Conservation (phyloP, 2,113 vertebrate genomes). For the Mugil cephalus region DNA sequence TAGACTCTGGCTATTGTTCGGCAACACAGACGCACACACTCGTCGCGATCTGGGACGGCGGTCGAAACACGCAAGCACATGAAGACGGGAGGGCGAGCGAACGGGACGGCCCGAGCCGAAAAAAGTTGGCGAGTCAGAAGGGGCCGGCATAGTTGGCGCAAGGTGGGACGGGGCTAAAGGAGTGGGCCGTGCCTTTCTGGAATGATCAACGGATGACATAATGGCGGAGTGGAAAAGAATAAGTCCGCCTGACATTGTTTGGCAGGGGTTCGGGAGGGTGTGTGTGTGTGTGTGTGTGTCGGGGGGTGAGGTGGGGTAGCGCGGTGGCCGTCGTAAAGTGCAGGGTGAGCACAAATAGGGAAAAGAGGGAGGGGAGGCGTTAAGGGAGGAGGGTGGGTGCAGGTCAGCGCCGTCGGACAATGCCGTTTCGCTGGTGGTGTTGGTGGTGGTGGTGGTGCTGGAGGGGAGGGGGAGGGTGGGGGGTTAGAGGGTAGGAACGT, state of each 20-base stretch:
- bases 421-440: slow-evolving; percentile 73
- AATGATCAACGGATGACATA: slow-evolving; percentile 93
- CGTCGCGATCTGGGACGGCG: slow-evolving; percentile 48
- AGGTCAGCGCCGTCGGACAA: slow-evolving; percentile 80
- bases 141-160: slow-evolving; percentile 7
- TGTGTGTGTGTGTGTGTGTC: no score
- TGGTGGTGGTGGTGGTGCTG: neutral
- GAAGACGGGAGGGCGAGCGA: slow-evolving; percentile 23
- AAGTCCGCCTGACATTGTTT: slow-evolving; percentile 92
- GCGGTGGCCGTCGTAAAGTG: slow-evolving; percentile 90
- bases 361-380: slow-evolving; percentile 72
- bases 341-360: slow-evolving; percentile 87
- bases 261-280: slow-evolving; percentile 60
- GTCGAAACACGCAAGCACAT: slow-evolving; percentile 42
- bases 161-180: slow-evolving; percentile 79
- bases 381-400: slow-evolving; percentile 68
- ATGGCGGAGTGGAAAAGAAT: slow-evolving; percentile 87
- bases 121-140: slow-evolving; percentile 32
- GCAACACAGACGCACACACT: slow-evolving; percentile 69
- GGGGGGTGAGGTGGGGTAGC: slow-evolving; percentile 72
- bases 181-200: slow-evolving; percentile 87
- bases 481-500: slow-evolving; percentile 81
- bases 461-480: slow-evolving; percentile 18
- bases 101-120: neutral
- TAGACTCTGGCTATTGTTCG: slow-evolving; percentile 96